Base-by-base conservation (phyloP, 2,797 vertebrate genomes). In the Semaprochilodus insignis region DNA sequence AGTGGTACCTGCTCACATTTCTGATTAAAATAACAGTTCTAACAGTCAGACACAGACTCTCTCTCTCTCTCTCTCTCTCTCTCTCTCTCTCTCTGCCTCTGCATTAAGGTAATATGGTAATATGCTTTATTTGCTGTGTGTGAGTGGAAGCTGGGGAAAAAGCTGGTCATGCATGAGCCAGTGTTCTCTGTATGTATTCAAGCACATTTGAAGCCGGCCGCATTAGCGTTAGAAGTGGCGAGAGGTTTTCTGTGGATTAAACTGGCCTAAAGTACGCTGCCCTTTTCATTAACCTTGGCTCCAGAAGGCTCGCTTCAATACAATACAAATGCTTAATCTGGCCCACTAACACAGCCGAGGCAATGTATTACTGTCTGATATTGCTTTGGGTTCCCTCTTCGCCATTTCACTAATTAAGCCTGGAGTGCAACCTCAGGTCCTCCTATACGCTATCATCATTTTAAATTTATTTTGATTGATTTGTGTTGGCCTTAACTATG, bases 401-500 rank as follows among this genome's bases (percentile, higher is more conserved):
- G 75, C 88, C 40, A 69, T 93, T 93, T 90, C 86, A 83, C 89
- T 95, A 96, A 97, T 96, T 97, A 96, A 95, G 94, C 93, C 90
- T 87, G 31, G 86, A 92, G 91, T 91, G 89, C 90, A 81, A 81
- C 91, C 90, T 87, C 85, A 90, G 89, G 85, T 89, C 85, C 90
- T 93, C 91, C 95, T 94, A 94, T 91, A 92, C 87, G 94, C 88
- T 94, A 96, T 95, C 94, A 96, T 96, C 94, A 93, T 96, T 96
- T 96, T 96, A 97, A 96, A 95, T 96, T 95, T 95, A 96, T 96
- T 96, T 96, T 96, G 96, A 97, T 97, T 97, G 97, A 98, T 97
- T 95, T 94, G 92, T 95, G 97, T 97, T 96, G 96, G 92, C 95
- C 95, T 97, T 96, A 97, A 97, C 96, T 97, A 96, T 96, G 94